Evolutionary conservation across 2,888 invertebrate genomes (phyloP).

Genomic region (Onthophagus sagittarius): DNA sequence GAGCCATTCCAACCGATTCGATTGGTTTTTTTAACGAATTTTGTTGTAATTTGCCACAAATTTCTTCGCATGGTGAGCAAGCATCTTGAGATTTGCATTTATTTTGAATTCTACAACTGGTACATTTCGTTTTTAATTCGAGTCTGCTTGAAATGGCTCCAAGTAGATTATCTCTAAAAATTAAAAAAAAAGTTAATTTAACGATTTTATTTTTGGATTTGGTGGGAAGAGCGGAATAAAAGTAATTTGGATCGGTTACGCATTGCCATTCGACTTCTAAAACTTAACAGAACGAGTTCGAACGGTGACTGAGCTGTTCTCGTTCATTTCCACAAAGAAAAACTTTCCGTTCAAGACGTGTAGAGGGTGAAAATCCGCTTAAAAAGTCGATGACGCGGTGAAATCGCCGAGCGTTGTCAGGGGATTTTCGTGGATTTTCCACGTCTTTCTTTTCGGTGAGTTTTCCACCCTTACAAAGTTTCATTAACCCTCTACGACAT

Average conservation of each 20-base stretch:
- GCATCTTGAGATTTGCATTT: slow-evolving; percentile 25
- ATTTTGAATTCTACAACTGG: slow-evolving; percentile 20
- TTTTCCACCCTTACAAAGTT: neutral
- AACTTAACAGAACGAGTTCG: too few species aligned
- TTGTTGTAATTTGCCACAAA: slow-evolving; percentile 23
- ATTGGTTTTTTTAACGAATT: neutral
- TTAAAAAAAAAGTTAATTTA: neutral
- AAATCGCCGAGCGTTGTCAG: neutral
- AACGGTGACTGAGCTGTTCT: too few species aligned
- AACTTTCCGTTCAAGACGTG: neutral
- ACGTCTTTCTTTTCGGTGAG: neutral
- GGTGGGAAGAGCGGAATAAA: too few species aligned
- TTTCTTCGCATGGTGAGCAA: slow-evolving; percentile 26
- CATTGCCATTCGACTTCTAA: too few species aligned
- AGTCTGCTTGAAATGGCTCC: neutral
- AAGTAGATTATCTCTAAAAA: neutral
- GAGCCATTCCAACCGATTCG: slow-evolving; percentile 16
- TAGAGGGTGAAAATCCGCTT: neutral
- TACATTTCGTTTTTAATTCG: slow-evolving; percentile 25
- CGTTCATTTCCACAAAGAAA: neutral
- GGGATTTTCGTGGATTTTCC: neutral
- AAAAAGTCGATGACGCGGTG: neutral
- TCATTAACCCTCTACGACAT: neutral
- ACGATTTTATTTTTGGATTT: neutral
- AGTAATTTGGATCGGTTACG: too few species aligned